Evolutionary conservation across 2,888 invertebrate genomes (phyloP).

Genomic region (Desoria tigrina): DNA sequence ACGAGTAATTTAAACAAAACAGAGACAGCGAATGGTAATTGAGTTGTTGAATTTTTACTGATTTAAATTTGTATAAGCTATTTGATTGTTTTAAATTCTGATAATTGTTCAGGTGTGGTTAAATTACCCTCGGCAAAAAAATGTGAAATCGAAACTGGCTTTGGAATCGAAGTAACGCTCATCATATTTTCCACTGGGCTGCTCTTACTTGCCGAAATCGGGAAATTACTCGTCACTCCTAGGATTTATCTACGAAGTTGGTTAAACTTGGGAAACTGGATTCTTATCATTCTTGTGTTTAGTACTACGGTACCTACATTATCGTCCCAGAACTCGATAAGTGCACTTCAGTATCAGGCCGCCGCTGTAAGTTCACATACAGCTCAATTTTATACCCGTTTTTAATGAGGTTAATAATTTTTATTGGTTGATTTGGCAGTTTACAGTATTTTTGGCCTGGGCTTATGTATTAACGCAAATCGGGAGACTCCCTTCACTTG

Average conservation of each 20-base stretch:
- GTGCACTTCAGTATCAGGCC: slow-evolving; percentile 35
- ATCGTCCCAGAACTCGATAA: slow-evolving; percentile 25
- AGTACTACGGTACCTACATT: slow-evolving; percentile 43
- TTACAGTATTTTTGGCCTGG: slow-evolving; percentile 40
- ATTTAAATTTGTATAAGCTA: too few relatives aligned
- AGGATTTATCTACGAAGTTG: slow-evolving; percentile 39
- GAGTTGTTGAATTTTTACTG: background rate
- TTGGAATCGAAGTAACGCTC: slow-evolving; percentile 31
- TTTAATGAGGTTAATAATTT: background rate
- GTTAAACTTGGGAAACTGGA: slow-evolving; percentile 44
- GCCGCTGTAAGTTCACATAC: slow-evolving; percentile 26
- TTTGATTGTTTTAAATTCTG: too few relatives aligned
- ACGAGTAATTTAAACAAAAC: background rate
- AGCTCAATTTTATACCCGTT: background rate
- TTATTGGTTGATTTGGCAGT: slow-evolving; percentile 17
- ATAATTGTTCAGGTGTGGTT: too few relatives aligned
- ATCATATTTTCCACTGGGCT: slow-evolving; percentile 39
- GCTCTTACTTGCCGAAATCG: slow-evolving; percentile 40
- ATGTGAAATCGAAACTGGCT: slow-evolving; percentile 35
- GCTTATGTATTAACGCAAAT: slow-evolving; percentile 35
- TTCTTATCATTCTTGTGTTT: slow-evolving; percentile 39
- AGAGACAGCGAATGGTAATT: background rate
- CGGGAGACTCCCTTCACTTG: slow-evolving; percentile 31
- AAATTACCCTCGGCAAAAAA: background rate
- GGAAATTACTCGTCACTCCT: slow-evolving; percentile 43